Percentiles rank a stretch among this genome's conserved stretches.
Conservation (phyloP, 2,888 invertebrate species). For the Melanostoma mellinum region DNA sequence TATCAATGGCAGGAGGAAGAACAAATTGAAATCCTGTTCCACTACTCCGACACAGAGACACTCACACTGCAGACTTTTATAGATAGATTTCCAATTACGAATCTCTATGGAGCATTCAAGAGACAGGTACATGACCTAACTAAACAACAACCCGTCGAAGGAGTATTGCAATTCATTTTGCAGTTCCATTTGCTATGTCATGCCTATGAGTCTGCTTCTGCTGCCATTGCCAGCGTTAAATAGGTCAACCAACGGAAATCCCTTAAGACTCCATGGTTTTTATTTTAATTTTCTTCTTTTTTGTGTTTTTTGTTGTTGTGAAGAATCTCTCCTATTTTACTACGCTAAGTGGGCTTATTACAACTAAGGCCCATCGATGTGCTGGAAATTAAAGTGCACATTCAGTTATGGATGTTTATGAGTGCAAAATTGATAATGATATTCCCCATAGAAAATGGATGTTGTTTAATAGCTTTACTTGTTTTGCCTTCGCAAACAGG, state of each 20-base stretch:
- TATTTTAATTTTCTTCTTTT: not conserved
- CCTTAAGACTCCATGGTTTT: constrained; percentile 36
- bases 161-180: constrained; percentile 59
- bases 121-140: constrained; percentile 63
- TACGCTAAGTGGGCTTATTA: constrained; percentile 43
- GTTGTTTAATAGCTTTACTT: no score
- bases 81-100: constrained; percentile 71
- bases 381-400: not conserved
- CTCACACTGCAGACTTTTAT: constrained; percentile 36
- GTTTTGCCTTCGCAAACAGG: no score
- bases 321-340: constrained; percentile 24
- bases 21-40: constrained; percentile 68
- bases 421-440: no score
- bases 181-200: constrained; percentile 58
- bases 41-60: constrained; percentile 11
- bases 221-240: constrained; percentile 35
- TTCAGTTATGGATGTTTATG: not conserved
- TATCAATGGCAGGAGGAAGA: constrained; percentile 64
- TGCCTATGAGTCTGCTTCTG: constrained; percentile 43
- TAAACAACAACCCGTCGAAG: constrained; percentile 16
- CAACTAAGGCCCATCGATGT: constrained; percentile 35
- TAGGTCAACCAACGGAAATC: constrained; percentile 68
- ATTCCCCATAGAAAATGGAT: no score
- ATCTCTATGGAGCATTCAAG: constrained; percentile 36
- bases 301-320: not conserved